These are phyloP conservation scores for Sinocyclocheilus anshuiensis DNA, from an alignment of 2,113 vertebrate genomes.

Conservation along the genomic window DNA sequence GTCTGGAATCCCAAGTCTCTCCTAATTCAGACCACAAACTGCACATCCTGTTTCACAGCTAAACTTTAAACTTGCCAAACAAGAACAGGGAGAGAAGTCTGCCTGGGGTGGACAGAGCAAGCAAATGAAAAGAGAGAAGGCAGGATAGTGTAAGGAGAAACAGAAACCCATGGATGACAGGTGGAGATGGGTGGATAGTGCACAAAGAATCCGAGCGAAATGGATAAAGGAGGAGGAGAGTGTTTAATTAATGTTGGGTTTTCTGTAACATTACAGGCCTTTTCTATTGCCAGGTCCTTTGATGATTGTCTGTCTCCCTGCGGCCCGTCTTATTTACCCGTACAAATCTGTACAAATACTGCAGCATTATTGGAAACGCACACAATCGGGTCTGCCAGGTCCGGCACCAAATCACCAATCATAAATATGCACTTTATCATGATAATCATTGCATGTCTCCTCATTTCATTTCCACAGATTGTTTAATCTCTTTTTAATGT, in stretches of 20 bases:
- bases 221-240: background rate
- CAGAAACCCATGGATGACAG: background rate
- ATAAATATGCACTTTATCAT: conserved; percentile 54
- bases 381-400: conserved; percentile 53
- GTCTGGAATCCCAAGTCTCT: background rate
- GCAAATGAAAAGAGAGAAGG: conserved; percentile 19
- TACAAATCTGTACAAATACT: conserved; percentile 43
- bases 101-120: conserved; percentile 1
- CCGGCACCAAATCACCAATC: conserved; percentile 49
- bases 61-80: conserved; percentile 6
- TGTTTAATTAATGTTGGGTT: conserved; percentile 38
- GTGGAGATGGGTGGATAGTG: background rate
- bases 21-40: conserved; percentile 8
- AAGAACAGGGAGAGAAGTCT: background rate
- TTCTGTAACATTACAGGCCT: conserved; percentile 23
- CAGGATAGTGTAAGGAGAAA: background rate
- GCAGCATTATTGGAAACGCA: conserved; percentile 42
- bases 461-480: conserved; percentile 41
- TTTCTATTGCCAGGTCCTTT: conserved; percentile 30
- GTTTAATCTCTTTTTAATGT: conserved; percentile 49
- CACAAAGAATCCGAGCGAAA: background rate
- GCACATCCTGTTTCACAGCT: conserved; percentile 5
- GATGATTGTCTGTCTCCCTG: background rate
- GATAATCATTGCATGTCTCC: conserved; percentile 41
- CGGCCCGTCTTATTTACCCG: conserved; percentile 21